Base-by-base conservation (phyloP, 2,888 invertebrate species). In the Sesia apiformis region DNA sequence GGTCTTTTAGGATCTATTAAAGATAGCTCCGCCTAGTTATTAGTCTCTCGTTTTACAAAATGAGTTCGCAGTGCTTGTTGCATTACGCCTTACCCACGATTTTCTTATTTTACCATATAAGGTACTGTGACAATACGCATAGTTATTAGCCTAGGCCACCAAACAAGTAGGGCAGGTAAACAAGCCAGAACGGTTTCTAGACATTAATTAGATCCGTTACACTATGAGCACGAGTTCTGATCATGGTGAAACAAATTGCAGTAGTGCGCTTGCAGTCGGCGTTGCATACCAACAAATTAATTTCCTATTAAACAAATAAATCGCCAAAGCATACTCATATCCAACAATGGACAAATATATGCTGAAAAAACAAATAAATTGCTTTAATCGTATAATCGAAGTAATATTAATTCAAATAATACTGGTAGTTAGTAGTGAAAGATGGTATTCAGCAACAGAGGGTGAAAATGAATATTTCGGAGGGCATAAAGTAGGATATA, bases 121-220 rank as follows among this genome's bases (percentile, higher is more conserved):
- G n/a, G 4, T 46, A 23, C 46, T 46, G 46, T 46, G 46, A 46
- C 46, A 46, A 46, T 23, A 46, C 23, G 46, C 7, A 39, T 50
- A 38, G 8, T 50, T 50, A 39, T 23, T 7, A 42, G 3, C 23
- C 5, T 5, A 50, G 39, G 50, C 39, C 7, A 50, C 38, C 50
- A 39, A 8, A 43, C 59, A 69, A 76, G 74, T 81, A 62, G 74
- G 60, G 60, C 75, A 69, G 72, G 67, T 66, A 67, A 73, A 60
- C 70, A 76, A 79, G 76, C 73, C 74, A 77, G 74, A 74, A 76
- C 80, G 71, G 66, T 84, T 80, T 84, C 81, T 82, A 81, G 67
- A 64, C 67, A 69, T 72, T 81, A 81, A 81, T 79, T 80, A 41
- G 46, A 46, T 46, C 46, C 46, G 46, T 46, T 46, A 46, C 46